Conservation (phyloP, 2,113 vertebrate species). For the Microtus richardsoni region DNA sequence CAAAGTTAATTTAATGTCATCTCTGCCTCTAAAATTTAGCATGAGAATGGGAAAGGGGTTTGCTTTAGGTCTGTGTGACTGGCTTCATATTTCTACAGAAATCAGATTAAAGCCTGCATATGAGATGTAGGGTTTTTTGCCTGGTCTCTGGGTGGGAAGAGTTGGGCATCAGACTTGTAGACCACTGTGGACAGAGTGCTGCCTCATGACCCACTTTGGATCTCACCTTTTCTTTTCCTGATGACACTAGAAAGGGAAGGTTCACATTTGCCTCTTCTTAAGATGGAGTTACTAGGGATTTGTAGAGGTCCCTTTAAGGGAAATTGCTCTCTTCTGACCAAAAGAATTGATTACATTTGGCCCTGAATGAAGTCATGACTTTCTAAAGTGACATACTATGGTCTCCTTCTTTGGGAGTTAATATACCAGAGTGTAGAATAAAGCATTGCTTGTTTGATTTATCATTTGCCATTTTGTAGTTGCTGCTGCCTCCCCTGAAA, state of each 20-base stretch:
- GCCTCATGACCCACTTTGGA: neutral
- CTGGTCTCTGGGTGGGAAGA: neutral
- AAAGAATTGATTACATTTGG: neutral
- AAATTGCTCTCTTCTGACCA: neutral
- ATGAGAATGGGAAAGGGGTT: neutral
- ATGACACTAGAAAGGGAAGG: neutral
- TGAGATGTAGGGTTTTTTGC: neutral
- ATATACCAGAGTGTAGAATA: neutral
- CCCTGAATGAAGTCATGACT: neutral
- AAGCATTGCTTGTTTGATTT: neutral
- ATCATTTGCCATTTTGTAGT: neutral
- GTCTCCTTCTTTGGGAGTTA: neutral
- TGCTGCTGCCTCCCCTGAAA: neutral
- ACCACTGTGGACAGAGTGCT: neutral
- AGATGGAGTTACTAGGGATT: neutral
- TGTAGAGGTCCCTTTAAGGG: neutral
- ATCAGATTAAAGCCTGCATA: neutral
- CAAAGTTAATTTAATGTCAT: neutral
- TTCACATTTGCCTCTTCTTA: no score
- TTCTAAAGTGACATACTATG: neutral
- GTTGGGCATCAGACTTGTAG: neutral
- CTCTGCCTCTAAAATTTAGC: neutral
- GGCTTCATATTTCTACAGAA: neutral
- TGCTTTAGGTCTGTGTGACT: neutral
- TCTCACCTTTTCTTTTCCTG: neutral